Conservation (phyloP, 2,888 invertebrate species). For the Vannuccia rotundouncinata region DNA sequence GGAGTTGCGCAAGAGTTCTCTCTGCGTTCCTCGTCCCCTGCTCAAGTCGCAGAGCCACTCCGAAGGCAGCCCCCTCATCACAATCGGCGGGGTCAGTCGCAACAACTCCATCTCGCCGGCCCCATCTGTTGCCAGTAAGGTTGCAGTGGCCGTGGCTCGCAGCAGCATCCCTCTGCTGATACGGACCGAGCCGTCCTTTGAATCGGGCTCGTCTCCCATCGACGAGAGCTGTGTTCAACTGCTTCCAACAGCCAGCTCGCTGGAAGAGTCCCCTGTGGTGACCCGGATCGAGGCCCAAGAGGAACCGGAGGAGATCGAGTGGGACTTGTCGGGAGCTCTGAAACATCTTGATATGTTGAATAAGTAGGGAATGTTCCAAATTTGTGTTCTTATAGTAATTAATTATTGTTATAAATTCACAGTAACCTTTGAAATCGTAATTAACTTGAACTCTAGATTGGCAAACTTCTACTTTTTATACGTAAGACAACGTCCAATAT, state of each 20-base stretch:
- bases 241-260: neutral
- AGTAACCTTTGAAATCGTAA: too few species aligned
- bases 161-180: neutral
- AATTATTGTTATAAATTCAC: too few species aligned
- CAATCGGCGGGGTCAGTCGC: too few species aligned
- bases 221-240: neutral
- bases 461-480: too few species aligned
- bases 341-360: neutral
- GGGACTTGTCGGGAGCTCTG: neutral
- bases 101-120: too few species aligned
- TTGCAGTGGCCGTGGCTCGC: too few species aligned
- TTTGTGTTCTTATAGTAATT: too few species aligned
- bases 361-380: too few species aligned
- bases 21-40: neutral
- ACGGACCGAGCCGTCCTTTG: neutral
- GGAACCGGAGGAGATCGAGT: neutral
- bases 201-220: neutral
- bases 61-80: too few species aligned
- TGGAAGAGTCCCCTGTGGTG: neutral
- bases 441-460: too few species aligned
- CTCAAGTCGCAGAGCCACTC: neutral
- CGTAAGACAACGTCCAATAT: too few species aligned
- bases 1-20: neutral
- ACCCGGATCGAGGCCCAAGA: neutral
- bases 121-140: too few species aligned